A percentile compares a stretch with the other conserved stretches of the same genome.
Conservation (phyloP, 2,113 vertebrate genomes). For the Cololabis saira region DNA sequence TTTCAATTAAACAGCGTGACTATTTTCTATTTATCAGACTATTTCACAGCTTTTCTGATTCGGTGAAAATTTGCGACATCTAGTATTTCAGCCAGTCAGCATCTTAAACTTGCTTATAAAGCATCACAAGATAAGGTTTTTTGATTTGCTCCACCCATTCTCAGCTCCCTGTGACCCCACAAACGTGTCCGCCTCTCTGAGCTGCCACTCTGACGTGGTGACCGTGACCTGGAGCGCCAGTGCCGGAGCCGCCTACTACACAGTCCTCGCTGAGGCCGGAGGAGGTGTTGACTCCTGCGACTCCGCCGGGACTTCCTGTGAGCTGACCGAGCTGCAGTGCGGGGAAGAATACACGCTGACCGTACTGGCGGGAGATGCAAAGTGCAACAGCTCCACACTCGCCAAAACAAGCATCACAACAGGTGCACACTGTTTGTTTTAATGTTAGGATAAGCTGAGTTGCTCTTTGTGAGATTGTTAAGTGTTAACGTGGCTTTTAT, state of each 20-base stretch:
- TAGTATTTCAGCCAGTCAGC: too few species aligned
- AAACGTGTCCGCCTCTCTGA: slow-evolving; percentile 45
- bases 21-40: too few species aligned
- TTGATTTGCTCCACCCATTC: not conserved
- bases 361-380: slow-evolving; percentile 71
- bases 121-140: not conserved
- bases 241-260: slow-evolving; percentile 69
- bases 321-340: slow-evolving; percentile 71
- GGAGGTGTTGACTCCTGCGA: slow-evolving; percentile 42
- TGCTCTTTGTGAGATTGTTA: not conserved
- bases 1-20: too few species aligned
- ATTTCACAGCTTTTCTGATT: too few species aligned
- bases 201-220: slow-evolving; percentile 62
- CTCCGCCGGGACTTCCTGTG: slow-evolving; percentile 61
- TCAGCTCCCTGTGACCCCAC: slow-evolving; percentile 80
- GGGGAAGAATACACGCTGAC: slow-evolving; percentile 73
- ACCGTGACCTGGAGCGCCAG: slow-evolving; percentile 73
- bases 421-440: slow-evolving; percentile 60
- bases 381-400: slow-evolving; percentile 73
- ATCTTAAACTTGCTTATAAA: too few species aligned
- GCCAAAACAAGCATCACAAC: slow-evolving; percentile 64
- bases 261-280: slow-evolving; percentile 53
- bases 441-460: not conserved
- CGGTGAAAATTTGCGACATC: too few species aligned
- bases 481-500: too few species aligned